A percentile compares a stretch with the other conserved stretches of the same genome.
phyloP scores from a whole-genome alignment of 2,797 vertebrate genomes.

The Mus caroli region DNA sequence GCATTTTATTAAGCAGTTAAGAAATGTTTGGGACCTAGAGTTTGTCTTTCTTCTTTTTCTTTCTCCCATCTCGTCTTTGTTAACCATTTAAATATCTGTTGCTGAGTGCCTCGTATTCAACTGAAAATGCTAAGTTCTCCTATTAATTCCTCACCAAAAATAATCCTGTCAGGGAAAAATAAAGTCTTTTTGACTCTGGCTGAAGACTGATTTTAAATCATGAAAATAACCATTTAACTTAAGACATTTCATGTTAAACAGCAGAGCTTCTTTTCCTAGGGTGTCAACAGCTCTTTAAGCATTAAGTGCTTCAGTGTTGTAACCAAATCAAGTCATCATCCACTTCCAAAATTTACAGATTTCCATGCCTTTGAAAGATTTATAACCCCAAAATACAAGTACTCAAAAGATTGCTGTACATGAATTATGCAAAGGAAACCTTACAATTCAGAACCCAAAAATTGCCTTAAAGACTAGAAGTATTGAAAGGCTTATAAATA shows the following conservation, averaged over 20 bases:
- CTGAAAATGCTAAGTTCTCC: constrained; percentile 30
- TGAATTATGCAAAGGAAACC: constrained; percentile 49
- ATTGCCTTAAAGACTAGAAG: constrained; percentile 44
- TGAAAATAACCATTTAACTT: constrained; percentile 65
- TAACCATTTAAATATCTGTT: neutral
- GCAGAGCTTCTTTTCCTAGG: constrained; percentile 52
- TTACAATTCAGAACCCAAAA: constrained; percentile 50
- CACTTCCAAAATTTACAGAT: constrained; percentile 62
- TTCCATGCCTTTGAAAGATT: constrained; percentile 50
- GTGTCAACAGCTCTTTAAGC: constrained; percentile 59
- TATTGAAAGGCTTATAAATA: constrained; percentile 23
- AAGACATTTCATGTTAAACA: constrained; percentile 68
- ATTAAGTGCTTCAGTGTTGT: constrained; percentile 54
- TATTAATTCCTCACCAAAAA: constrained; percentile 41
- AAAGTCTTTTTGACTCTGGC: constrained; percentile 62
- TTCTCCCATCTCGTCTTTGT: neutral
- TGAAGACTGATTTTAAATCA: constrained; percentile 68
- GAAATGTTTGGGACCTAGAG: constrained; percentile 14
- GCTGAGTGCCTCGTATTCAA: constrained; percentile 50
- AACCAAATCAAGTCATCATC: constrained; percentile 62
- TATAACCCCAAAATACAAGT: constrained; percentile 24
- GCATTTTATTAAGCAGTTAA: constrained; percentile 48
- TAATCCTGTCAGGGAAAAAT: constrained; percentile 56
- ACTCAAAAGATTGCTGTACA: constrained; percentile 23
- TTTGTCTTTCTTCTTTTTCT: neutral